A percentile compares a stretch with the other conserved stretches of the same genome.
phyloP scores from a whole-genome alignment of 2,888 invertebrate species.

The Biston betularia region DNA sequence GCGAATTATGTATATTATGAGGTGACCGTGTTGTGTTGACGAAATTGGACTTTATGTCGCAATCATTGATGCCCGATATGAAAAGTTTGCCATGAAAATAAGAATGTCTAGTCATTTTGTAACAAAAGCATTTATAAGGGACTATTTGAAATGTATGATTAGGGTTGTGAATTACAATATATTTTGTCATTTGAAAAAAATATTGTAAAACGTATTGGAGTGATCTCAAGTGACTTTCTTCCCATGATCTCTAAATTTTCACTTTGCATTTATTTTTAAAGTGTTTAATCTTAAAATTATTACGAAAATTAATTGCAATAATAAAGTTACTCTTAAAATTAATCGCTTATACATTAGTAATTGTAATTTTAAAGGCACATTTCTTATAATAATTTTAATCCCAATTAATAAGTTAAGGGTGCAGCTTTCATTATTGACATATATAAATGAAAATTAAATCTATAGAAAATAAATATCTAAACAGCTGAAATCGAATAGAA shows the following conservation, averaged over 20 bases:
- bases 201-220: conserved; percentile 64
- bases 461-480: conserved; percentile 67
- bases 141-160: conserved; percentile 69
- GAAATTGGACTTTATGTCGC: conserved; percentile 14
- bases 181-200: conserved; percentile 67
- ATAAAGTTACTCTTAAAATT: conserved; percentile 64
- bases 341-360: conserved; percentile 73
- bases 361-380: conserved; percentile 68
- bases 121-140: conserved; percentile 71
- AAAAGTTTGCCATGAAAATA: conserved; percentile 72
- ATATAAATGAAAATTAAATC: conserved; percentile 59
- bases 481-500: conserved; percentile 65
- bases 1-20: conserved; percentile 8
- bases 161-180: conserved; percentile 84
- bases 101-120: conserved; percentile 77
- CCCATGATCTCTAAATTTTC: conserved; percentile 79
- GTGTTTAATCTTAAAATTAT: conserved; percentile 56
- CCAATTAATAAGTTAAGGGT: conserved; percentile 69
- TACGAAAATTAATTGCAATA: conserved; percentile 68
- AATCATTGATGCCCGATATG: conserved; percentile 42
- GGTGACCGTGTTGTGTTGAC: conserved; percentile 6
- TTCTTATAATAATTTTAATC: conserved; percentile 72
- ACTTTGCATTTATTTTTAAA: conserved; percentile 76
- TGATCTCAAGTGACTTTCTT: conserved; percentile 77
- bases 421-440: conserved; percentile 69